Evolutionary conservation across 2,797 vertebrate genomes (phyloP), one percentile per base, ranked within the genome.

Genomic region (Periparus ater): DNA sequence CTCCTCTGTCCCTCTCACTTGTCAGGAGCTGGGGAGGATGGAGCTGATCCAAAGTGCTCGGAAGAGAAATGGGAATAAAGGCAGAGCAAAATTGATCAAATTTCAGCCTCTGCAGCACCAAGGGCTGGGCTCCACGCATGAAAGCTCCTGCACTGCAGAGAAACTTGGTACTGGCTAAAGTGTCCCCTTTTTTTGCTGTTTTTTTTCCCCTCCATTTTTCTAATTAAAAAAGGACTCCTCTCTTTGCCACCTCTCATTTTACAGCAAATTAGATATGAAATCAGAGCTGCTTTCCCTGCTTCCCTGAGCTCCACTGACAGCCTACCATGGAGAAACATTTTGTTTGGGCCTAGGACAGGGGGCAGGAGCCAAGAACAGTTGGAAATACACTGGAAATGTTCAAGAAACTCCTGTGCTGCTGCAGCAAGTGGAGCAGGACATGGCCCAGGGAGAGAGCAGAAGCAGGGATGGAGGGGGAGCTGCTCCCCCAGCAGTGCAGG

Each of bases 251-350:
- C 74, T 96, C 93, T 95, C 94, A 1, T 63, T 93, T 96, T 96
- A 89, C 93, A 95, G 86, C 75, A 71, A 95, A 96, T 95, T 85
- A 79, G 96, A 96, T 93, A 34, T 9, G 95, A 96, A 96, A 95
- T 58, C 91, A 95, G 93, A 96, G 85, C 96, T 85, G 88, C 92
- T 89, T 70, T 73, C 93, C 63, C 88, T 77, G 82, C 82, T 77
- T 47, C 82, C 92, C 96, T 38, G 77, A 81, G 22, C 90, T 94
- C 55, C 80, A 85, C 71, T 9, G 88, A 91, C 93, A 76, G 88
- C 60, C 92, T 61, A 76, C 34, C 86, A 89, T 20, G 45, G 71
- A 94, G 93, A 95, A 96, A 96, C 95, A 67, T 95, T 96, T 95
- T 60, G 77, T 85, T 95, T 95, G 95, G 95, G 96, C 74, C 86